Conservation (phyloP, 1,140 invertebrate species). For the Dendrolimus kikuchii region DNA sequence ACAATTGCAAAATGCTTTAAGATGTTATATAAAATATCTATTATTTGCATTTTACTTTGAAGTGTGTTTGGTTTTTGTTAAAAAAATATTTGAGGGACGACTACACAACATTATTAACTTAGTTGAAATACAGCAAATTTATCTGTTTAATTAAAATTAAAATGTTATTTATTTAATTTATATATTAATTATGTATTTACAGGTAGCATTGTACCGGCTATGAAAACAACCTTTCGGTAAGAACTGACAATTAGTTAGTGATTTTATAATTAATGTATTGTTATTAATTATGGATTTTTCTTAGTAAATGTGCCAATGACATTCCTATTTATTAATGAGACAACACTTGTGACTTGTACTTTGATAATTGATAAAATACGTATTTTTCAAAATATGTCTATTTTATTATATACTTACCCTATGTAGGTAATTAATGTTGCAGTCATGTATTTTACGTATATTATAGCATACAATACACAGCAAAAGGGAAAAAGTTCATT, state of each 20-base stretch:
- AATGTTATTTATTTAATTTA: not conserved
- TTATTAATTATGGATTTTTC: slow-evolving; percentile 14
- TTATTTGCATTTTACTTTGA: too few species aligned
- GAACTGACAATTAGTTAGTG: slow-evolving; percentile 38
- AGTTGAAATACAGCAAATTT: not conserved
- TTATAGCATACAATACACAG: too few species aligned
- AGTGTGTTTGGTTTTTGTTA: too few species aligned
- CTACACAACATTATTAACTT: too few species aligned
- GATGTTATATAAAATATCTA: too few species aligned
- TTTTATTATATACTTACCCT: too few species aligned
- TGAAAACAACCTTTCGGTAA: slow-evolving; percentile 25
- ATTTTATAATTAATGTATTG: slow-evolving; percentile 17
- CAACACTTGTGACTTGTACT: not conserved
- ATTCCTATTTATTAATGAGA: slow-evolving; percentile 9
- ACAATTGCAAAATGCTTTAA: too few species aligned
- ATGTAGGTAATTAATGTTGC: too few species aligned
- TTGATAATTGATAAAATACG: not conserved
- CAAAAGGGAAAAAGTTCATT: too few species aligned
- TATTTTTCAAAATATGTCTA: too few species aligned
- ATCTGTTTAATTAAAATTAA: not conserved
- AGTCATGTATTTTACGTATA: too few species aligned
- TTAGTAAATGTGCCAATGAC: slow-evolving; percentile 8
- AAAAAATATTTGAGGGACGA: too few species aligned
- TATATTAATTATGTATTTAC: slow-evolving; percentile 17
- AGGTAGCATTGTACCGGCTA: slow-evolving; percentile 42